phyloP scores from a whole-genome alignment of 2,888 invertebrate genomes.

The Aporophyla lueneburgensis region DNA sequence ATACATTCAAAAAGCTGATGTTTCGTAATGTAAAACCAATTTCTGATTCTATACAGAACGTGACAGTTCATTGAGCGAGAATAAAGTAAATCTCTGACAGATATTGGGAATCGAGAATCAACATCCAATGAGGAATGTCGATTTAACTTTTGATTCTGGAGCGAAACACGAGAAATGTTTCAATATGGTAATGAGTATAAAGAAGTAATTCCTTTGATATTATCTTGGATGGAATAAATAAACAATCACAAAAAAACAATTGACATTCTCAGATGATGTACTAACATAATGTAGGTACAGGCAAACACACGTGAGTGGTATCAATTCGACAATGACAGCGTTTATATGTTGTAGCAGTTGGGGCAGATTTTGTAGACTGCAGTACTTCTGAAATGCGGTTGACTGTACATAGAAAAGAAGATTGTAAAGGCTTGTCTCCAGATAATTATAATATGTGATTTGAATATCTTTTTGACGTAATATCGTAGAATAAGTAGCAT shows the following conservation, averaged over 20 bases:
- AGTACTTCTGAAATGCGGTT: no score
- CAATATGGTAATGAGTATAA: conserved; percentile 31
- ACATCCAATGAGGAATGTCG: conserved; percentile 52
- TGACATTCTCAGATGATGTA: neutral
- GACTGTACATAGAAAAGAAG: no score
- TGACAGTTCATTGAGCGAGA: conserved; percentile 58
- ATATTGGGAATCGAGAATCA: conserved; percentile 57
- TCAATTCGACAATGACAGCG: no score
- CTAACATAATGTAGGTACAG: neutral
- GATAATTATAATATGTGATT: neutral
- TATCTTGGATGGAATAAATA: neutral
- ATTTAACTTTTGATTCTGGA: conserved; percentile 42
- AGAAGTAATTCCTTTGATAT: conserved; percentile 22
- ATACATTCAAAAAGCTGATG: conserved; percentile 60
- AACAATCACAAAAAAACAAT: neutral
- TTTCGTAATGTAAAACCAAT: conserved; percentile 62
- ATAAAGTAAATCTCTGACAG: conserved; percentile 56
- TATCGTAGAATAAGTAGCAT: no score
- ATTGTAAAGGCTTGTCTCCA: neutral
- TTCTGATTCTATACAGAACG: conserved; percentile 44
- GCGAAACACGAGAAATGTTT: conserved; percentile 39
- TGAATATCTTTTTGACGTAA: no score
- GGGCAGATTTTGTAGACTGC: no score
- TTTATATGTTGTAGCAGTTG: no score
- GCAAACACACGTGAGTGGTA: no score